Conservation (phyloP, 2,113 vertebrate genomes). For the Vicugna pacos region DNA sequence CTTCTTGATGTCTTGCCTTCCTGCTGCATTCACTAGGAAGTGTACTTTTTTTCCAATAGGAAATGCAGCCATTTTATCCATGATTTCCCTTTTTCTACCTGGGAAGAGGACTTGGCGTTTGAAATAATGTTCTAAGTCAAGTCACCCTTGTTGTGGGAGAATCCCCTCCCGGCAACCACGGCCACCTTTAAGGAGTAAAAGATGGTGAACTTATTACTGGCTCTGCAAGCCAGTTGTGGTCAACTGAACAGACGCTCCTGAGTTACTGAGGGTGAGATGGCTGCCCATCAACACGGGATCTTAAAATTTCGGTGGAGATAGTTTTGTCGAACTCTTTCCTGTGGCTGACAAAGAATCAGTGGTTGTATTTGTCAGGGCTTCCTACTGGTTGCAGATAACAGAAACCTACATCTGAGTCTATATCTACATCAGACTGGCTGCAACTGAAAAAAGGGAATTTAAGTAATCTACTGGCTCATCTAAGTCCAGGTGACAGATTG, state of each 20-base stretch:
- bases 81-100: background rate
- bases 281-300: background rate
- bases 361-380: background rate
- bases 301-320: background rate
- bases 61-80: background rate
- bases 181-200: background rate
- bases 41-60: background rate
- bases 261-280: too few relatives aligned
- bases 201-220: background rate
- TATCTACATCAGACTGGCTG: background rate
- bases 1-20: background rate
- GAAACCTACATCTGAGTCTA: background rate
- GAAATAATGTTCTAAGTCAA: background rate
- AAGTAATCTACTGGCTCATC: background rate
- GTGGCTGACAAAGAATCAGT: background rate
- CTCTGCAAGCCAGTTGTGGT: accelerated
- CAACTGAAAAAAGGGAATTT: background rate
- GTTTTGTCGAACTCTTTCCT: background rate
- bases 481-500: background rate
- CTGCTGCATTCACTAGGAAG: background rate
- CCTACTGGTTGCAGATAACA: background rate
- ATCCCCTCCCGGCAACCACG: too few relatives aligned
- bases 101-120: background rate
- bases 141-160: background rate
- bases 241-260: background rate